phyloP scores from a whole-genome alignment of 2,113 vertebrate genomes.

The Grus americana region DNA sequence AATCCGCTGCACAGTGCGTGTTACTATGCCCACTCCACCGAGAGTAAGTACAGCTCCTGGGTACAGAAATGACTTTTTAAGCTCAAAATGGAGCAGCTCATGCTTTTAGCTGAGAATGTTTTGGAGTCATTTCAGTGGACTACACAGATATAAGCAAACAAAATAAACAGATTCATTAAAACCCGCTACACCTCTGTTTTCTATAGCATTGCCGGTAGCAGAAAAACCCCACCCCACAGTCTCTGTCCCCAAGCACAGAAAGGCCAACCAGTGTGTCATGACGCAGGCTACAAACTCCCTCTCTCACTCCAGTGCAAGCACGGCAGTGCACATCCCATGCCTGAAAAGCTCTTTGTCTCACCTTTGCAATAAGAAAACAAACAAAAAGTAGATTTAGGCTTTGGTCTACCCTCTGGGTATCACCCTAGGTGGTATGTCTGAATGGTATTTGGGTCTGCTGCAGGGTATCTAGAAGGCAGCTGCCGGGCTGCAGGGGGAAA shows the following conservation, averaged over 20 bases:
- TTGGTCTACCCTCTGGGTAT: not conserved
- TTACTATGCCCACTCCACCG: not conserved
- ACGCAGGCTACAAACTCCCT: not conserved
- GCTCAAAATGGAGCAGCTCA: conserved; percentile 11
- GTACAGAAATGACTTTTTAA: conserved; percentile 9
- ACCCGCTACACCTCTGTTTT: not conserved
- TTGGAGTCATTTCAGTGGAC: conserved; percentile 1
- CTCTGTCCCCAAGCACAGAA: not conserved
- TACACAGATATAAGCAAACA: not conserved
- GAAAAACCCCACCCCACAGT: not conserved
- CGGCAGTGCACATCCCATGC: not conserved
- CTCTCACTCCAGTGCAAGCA: not conserved
- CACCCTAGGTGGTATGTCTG: not conserved
- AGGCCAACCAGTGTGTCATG: not conserved
- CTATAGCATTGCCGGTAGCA: not conserved
- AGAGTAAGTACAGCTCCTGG: not conserved
- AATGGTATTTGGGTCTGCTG: not conserved
- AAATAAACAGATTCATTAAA: not conserved
- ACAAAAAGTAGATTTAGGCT: not conserved
- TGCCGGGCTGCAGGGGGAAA: not conserved
- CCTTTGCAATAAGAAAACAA: not conserved
- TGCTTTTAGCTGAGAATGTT: not conserved
- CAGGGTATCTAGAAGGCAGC: not conserved
- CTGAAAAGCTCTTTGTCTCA: not conserved
- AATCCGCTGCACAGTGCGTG: not conserved